Evolutionary conservation across 2,888 invertebrate species (phyloP), one percentile per base, ranked within the genome.

Genomic region (Heliconius aoede): DNA sequence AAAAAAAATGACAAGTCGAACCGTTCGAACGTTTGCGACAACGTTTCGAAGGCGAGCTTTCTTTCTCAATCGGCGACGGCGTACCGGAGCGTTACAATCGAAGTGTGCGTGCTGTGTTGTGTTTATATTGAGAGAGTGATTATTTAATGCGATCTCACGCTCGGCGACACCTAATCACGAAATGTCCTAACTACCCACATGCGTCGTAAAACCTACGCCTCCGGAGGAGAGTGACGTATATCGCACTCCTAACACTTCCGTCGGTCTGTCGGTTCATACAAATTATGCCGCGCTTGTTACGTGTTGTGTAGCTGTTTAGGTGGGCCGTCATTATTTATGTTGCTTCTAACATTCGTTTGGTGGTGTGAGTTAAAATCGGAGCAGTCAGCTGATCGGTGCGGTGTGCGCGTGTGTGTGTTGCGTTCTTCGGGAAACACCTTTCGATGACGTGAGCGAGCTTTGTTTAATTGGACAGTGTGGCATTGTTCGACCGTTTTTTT

Each of bases 371-470:
- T 94, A 93, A 93, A 94, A 94, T 94, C 94, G 91, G 94, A 94
- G 94, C 94, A 94, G 91, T 94, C 94, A 94, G 94, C 94, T 94
- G 94, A 92, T 93, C 90, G 90, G 90, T 91, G 90, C 90, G 82
- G 82, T 76, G 83, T 90, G 90, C 93, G 94, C 93, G 91, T 91
- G 81, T 83, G 81, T 82, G 82, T 78, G 83, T 91, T 90, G 90
- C 94, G 94, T 94, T 94, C 94, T 93, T 94, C 92, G 94, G 94
- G 94, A 94, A 94, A 94, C 94, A 94, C 94, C 94, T 94, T 94
- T 91, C 90, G 93, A 94, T 94, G 94, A 94, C 94, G 94, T 92
- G 91, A 90, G 86, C 90, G 90, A 90, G 92, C 90, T 92, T 88
- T 90, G 91, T 91, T 93, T 94, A 94, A 94, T 94, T 94, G 93